Evolutionary conservation across 2,888 invertebrate genomes (phyloP), one percentile per base, ranked within the genome.

Genomic region (Tenthredo amoena): DNA sequence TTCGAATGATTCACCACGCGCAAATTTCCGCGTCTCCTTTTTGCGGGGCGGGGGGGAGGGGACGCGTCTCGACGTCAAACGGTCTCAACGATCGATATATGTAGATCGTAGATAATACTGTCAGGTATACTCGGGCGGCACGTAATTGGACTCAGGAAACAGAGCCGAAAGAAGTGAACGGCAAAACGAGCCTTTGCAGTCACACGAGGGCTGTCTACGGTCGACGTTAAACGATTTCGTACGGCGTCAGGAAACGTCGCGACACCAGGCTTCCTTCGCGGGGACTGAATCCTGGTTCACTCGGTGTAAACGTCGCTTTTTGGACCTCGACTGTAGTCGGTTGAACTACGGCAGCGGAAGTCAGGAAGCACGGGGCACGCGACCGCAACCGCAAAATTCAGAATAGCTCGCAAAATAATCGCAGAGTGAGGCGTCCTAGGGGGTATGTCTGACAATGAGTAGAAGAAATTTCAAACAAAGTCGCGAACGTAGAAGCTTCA

Each of bases 1-100:
- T 84, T 74, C 82, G 76, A 87, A 89, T 88, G 86, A 89, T 87
- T 82, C 58, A 76, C 40, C 18, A 40, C 15, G 18, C 37, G 31
- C 7, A 55, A 77, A 77, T 50, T 34, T 34, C 10, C 50, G 15
- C 10, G 40, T 43, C 34, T 77, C 6, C 7, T 43, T 74, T 26
- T 74, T n/a, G 21, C 72, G 31, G 34, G n/a, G n/a, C n/a, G n/a
- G n/a, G n/a, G n/a, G n/a, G n/a, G n/a, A 15, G n/a, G 72, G 5
- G 37, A 37, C 37, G 34, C 15, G n/a, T 10, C 12, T 43, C 40
- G 37, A 74, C 40, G 34, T 37, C 40, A 26, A 74, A 74, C 31
- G 34, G 15, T 34, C 31, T 68, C 34, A 34, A 34, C 68, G 68
- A 55, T n/a, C n/a, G n/a, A n/a, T n/a, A n/a, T n/a, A n/a, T n/a